Evolutionary conservation across 2,888 invertebrate species (phyloP), one percentile per base, ranked within the genome.

Genomic region (Venustoraphidia nigricollis): DNA sequence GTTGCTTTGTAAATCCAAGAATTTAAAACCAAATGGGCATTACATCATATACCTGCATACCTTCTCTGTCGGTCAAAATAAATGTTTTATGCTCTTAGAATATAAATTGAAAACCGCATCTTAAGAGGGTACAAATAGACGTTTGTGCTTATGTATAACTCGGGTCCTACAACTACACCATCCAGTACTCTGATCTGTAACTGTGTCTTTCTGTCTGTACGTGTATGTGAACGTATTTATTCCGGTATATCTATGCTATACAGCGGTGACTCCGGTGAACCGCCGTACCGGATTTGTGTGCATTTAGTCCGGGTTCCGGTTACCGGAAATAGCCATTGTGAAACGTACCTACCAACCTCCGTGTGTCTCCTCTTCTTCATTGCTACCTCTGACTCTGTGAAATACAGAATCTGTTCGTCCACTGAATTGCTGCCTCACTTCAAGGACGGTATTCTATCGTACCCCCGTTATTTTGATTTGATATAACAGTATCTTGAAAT

Each of bases 281-380:
- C 47, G 43, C 39, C 38, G 38, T 38, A 45, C 47, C 47, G 47
- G 47, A 47, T 47, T 47, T 47, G 47, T 47, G 47, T 47, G 47
- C 47, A 47, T 47, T 47, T 47, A 47, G 47, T 43, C 42, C 43
- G 42, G 42, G 47, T 38, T 47, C 47, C 47, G 47, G 47, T 47
- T 36, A 47, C 47, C 40, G 47, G 47, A 47, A 47, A 47, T 47
- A 43, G 47, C 47, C 47, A 47, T 43, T 47, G 47, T 42, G 42
- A 42, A 42, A 42, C 34, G 42, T 42, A 42, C 42, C 34, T 34
- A 34, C 42, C 34, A 17, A 11, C 11, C 17, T 13, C 42, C 11
- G 42, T 34, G 17, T 17, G 14, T 34, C 14, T 11, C 14, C 27
- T 34, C 42, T 34, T 34, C 42, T 27, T 27, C 27, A 27, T 27